Base-by-base conservation (phyloP, 64 coral and sea anemone genomes). In the Actinia equina region DNA sequence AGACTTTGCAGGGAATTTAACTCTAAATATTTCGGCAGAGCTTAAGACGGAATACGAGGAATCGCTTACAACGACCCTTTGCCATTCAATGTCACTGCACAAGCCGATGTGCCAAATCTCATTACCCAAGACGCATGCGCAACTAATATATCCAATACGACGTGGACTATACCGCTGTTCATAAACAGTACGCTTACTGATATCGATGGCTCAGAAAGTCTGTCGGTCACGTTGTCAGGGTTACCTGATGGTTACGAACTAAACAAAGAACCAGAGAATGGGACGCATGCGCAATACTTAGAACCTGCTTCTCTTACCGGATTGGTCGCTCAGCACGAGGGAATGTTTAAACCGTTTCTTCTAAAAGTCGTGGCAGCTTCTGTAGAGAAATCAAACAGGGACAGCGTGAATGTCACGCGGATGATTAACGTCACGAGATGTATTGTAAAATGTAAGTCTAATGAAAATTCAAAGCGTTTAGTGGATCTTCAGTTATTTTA, bases 201-300 rank as follows among this genome's bases (percentile, higher is more conserved):
- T 16, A 7, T 1, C 17, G 90, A 91, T 58, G 85, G 90, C 37
- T 91, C 90, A 2, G 90, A 91, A 25, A 91, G 63, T 64, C 23
- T 91, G 17, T 62, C 85, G 15, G 41, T 86, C 6, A 43, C 13
- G 44, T 27, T 65, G 6, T 80, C 90, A 46, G 76, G 85, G 15
- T 83, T 91, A 87, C 90, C 84, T 37, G 37, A 43, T 19, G 84
- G 85, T 42, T 91, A 91, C 86, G 84, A 86, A 56, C 44, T 79
- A 37, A 23, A 10, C 44, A 52, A 51, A 22, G 19, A 41, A n/a
- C 54, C 30, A 5, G 54, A 53, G 44, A 67, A 74, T 30, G 20
- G 84, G 67, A 74, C 69, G 69, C n/a, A 23, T 22, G 44, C 52
- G 23, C 77, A 91, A 11, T 59, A 53, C 10, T 59, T 78, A 17